These are phyloP conservation scores for Nothura maculosa DNA, from an alignment of 2,797 vertebrate genomes.

Conservation along the genomic window DNA sequence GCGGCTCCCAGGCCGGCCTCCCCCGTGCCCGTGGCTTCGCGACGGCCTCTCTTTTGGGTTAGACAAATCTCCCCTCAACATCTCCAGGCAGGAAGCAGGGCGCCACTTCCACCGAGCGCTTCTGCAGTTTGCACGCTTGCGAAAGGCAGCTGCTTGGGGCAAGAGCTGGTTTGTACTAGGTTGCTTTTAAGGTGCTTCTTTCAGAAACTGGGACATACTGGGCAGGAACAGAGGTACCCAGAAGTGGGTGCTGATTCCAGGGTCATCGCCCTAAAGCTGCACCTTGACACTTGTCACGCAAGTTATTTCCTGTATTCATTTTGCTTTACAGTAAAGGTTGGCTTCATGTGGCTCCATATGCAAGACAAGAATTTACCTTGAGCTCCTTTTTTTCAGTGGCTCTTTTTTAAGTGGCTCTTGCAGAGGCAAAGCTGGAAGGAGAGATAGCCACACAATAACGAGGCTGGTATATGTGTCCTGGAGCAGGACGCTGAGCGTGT, in stretches of 20 bases:
- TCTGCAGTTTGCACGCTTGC: not conserved
- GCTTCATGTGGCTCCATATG: not conserved
- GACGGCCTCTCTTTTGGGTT: not conserved
- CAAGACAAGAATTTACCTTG: not conserved
- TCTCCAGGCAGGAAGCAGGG: rapidly evolving
- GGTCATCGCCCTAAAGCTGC: not conserved
- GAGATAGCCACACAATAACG: not conserved
- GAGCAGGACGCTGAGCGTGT: not conserved
- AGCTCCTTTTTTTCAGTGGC: slow-evolving; percentile 3
- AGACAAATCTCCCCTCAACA: rapidly evolving
- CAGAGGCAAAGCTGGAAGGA: not conserved
- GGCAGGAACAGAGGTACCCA: not conserved
- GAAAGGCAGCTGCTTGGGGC: not conserved
- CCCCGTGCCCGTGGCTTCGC: rapidly evolving
- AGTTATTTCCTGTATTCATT: not conserved
- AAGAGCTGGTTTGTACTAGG: not conserved
- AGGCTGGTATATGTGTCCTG: rapidly evolving
- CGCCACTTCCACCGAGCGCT: rapidly evolving
- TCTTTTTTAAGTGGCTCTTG: slow-evolving; percentile 9
- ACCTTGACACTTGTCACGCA: not conserved
- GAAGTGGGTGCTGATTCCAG: not conserved
- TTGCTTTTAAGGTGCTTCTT: not conserved
- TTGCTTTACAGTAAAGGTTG: not conserved
- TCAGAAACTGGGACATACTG: not conserved
- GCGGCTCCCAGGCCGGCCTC: not conserved